Evolutionary conservation across 2,113 vertebrate species (phyloP).

Genomic region (Henicopernis longicauda): DNA sequence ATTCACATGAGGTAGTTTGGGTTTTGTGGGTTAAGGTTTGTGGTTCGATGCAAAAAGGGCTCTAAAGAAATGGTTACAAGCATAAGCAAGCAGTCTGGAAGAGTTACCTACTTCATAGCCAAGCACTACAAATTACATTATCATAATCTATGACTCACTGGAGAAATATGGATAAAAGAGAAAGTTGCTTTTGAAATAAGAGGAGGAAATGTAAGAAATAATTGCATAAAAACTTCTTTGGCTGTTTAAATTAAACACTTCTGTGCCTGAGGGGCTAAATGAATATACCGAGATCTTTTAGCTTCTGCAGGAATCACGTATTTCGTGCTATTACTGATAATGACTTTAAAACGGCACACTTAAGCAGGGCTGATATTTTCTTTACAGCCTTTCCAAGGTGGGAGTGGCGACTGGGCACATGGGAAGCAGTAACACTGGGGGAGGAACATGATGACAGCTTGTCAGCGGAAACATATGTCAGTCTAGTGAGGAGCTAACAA

Average conservation of each 20-base stretch:
- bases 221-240: not conserved
- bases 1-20: not conserved
- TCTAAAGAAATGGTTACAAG: not conserved
- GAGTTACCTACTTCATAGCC: not conserved
- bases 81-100: not conserved
- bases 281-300: not conserved
- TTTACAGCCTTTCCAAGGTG: not conserved
- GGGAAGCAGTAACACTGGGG: not conserved
- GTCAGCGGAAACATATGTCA: not conserved
- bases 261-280: not conserved
- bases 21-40: not conserved
- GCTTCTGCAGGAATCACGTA: not conserved
- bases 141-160: not conserved
- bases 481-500: not conserved
- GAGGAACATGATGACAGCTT: not conserved
- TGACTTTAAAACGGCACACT: not conserved
- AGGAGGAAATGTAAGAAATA: not conserved
- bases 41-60: not conserved
- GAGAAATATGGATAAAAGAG: not conserved
- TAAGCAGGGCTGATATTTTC: not conserved
- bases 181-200: not conserved
- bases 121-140: not conserved
- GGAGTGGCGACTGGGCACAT: not conserved
- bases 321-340: slow-evolving; percentile 17
- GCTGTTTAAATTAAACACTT: slow-evolving; percentile 10